A percentile compares a stretch with the other conserved stretches of the same genome.
phyloP scores from a whole-genome alignment of 2,113 vertebrate genomes.

The Corythornis cristatus region DNA sequence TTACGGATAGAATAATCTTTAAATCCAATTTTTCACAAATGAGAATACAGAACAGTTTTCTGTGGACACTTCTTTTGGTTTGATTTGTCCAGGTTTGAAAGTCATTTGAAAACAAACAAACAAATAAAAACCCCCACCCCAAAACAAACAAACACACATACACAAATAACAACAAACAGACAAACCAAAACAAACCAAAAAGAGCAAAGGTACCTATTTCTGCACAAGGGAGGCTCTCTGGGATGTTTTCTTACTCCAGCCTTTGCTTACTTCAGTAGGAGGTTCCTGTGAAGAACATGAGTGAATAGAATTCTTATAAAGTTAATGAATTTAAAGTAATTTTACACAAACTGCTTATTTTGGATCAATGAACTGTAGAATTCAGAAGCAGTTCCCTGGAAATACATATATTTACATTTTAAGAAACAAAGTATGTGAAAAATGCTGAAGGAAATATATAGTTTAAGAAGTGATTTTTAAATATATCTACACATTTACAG shows the following conservation, averaged over 20 bases:
- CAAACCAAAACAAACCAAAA: too few relatives aligned
- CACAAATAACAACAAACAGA: too few relatives aligned
- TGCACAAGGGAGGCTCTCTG: background rate
- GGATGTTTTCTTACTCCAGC: background rate
- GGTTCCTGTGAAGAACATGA: background rate
- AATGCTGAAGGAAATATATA: background rate
- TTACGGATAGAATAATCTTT: background rate
- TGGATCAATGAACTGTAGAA: background rate
- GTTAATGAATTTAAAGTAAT: background rate
- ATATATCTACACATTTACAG: background rate
- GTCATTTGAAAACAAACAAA: background rate
- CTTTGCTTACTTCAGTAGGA: background rate
- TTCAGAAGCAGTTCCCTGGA: background rate
- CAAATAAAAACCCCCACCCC: too few relatives aligned
- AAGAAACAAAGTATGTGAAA: background rate
- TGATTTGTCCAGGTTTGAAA: background rate
- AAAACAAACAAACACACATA: too few relatives aligned
- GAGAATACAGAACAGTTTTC: background rate
- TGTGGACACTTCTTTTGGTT: background rate
- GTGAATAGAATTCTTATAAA: background rate
- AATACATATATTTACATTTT: background rate
- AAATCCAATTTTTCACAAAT: background rate
- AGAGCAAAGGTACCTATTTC: background rate
- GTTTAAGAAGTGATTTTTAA: background rate
- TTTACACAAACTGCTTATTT: background rate